These are phyloP conservation scores for Takifugu flavidus DNA, from an alignment of 2,113 vertebrate genomes.

Conservation along the genomic window DNA sequence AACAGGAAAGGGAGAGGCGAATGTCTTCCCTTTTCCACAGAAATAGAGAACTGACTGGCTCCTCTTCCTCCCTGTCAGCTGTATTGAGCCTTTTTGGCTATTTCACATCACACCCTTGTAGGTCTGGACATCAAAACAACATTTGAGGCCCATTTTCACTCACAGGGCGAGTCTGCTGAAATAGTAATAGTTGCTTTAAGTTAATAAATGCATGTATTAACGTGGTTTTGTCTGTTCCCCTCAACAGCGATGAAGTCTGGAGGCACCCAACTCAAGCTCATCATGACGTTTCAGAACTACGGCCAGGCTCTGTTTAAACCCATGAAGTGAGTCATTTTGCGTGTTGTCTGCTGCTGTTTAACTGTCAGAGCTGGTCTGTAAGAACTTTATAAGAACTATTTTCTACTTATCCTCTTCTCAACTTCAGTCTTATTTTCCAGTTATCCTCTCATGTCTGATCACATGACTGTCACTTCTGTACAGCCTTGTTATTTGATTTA, in stretches of 20 bases:
- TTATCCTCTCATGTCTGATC: constrained; percentile 44
- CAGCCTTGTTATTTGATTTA: constrained; percentile 53
- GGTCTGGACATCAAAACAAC: background rate
- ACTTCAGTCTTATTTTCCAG: constrained; percentile 49
- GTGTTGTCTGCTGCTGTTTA: no score
- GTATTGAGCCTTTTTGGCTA: background rate
- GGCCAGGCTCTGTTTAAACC: constrained; percentile 97
- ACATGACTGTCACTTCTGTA: constrained; percentile 57
- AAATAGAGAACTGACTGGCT: background rate
- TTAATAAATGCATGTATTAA: constrained; percentile 2
- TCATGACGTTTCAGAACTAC: constrained; percentile 99
- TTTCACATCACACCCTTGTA: background rate
- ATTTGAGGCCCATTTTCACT: background rate
- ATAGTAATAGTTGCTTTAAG: background rate
- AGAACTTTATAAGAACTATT: background rate
- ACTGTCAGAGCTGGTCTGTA: background rate
- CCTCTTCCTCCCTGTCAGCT: background rate
- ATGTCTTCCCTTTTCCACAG: background rate
- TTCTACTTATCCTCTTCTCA: constrained; percentile 30
- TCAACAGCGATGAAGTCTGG: constrained; percentile 95
- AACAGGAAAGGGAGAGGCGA: background rate
- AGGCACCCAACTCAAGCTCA: constrained; percentile 97
- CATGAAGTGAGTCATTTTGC: constrained; percentile 93
- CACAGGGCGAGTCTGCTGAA: background rate
- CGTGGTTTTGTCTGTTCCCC: constrained; percentile 25